Evolutionary conservation across 1,140 invertebrate species (phyloP).

Genomic region (Drosophila kepulauana): DNA sequence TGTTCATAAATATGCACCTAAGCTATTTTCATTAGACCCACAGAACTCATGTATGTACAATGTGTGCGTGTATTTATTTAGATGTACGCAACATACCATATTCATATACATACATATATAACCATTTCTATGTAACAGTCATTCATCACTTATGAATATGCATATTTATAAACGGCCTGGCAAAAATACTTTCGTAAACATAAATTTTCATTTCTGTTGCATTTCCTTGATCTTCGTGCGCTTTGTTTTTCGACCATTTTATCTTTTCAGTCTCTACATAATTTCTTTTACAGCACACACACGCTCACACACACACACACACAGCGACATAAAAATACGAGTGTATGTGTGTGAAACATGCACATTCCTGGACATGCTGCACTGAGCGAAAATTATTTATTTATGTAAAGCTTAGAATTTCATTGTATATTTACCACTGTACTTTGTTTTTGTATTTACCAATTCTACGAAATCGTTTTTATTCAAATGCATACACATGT

Average conservation of each 20-base stretch:
- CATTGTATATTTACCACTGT: slow-evolving; percentile 24
- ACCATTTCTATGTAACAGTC: background rate
- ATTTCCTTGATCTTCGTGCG: slow-evolving; percentile 65
- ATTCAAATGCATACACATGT: background rate
- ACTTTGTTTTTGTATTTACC: slow-evolving; percentile 4
- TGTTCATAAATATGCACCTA: slow-evolving; percentile 75
- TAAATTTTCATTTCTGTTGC: slow-evolving; percentile 81
- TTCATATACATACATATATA: background rate
- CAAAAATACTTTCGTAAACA: slow-evolving; percentile 72
- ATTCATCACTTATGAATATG: slow-evolving; percentile 42
- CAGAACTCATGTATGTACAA: background rate
- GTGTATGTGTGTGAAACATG: background rate
- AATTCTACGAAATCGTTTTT: background rate
- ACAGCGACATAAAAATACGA: background rate
- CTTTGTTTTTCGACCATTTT: slow-evolving; percentile 64
- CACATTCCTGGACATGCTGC: slow-evolving; percentile 27
- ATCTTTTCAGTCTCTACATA: slow-evolving; percentile 57
- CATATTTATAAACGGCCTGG: slow-evolving; percentile 66
- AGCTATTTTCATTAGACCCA: slow-evolving; percentile 41
- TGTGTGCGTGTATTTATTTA: too few relatives aligned
- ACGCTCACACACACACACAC: slow-evolving; percentile 22
- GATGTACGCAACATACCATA: too few relatives aligned
- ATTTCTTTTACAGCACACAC: slow-evolving; percentile 60
- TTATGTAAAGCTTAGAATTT: slow-evolving; percentile 16
- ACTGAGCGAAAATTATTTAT: slow-evolving; percentile 51